Conservation (phyloP, 2,888 invertebrate genomes). For the Neocrepidodera transversa region DNA sequence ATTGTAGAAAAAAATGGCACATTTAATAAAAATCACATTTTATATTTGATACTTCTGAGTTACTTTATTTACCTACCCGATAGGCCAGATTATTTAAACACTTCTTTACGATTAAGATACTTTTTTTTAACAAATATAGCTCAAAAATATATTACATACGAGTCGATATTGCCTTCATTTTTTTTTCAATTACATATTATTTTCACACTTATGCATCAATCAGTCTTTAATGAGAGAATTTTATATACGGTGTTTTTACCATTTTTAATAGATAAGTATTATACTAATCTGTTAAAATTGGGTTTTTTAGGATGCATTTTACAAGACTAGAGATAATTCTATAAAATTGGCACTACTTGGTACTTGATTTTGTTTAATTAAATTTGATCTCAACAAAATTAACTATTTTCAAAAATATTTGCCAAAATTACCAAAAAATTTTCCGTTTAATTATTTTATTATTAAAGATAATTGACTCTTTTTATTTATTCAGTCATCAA, state of each 20-base stretch:
- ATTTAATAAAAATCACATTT: too few species aligned
- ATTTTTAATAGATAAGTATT: background rate
- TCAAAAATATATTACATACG: conserved; percentile 59
- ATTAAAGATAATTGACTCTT: too few species aligned
- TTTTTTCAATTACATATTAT: conserved; percentile 56
- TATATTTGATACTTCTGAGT: background rate
- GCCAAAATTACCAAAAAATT: too few species aligned
- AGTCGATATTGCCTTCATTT: conserved; percentile 60
- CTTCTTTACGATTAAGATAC: conserved; percentile 38
- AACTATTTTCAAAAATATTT: background rate
- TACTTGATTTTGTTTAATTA: background rate
- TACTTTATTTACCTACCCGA: background rate
- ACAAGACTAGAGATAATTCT: background rate
- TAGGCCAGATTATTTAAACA: conserved; percentile 6
- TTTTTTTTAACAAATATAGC: conserved; percentile 57
- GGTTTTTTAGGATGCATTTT: conserved; percentile 11
- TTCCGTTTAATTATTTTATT: too few species aligned
- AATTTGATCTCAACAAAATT: background rate
- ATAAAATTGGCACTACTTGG: conserved; percentile 1
- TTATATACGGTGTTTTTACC: conserved; percentile 30
- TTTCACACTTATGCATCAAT: conserved; percentile 56
- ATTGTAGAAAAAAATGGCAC: too few species aligned
- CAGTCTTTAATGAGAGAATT: conserved; percentile 59
- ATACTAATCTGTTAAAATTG: background rate
- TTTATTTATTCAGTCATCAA: too few species aligned